These are phyloP conservation scores for Prunella strophiata DNA, from an alignment of 2,797 vertebrate genomes.

Conservation along the genomic window DNA sequence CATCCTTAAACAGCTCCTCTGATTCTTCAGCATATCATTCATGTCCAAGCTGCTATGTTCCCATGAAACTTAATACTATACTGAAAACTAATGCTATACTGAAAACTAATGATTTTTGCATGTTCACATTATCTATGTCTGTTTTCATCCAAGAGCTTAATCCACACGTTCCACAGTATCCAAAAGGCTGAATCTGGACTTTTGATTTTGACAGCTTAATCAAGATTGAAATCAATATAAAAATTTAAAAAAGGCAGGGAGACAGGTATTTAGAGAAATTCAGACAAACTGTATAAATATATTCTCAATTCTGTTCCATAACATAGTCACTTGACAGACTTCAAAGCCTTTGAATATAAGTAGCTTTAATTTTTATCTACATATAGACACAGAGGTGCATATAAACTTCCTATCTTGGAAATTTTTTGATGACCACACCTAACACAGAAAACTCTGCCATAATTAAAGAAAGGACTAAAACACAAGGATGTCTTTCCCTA, in stretches of 20 bases:
- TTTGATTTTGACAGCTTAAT: not conserved
- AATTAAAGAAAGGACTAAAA: not conserved
- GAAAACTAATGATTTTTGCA: not conserved
- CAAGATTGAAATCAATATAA: not conserved
- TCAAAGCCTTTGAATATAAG: not conserved
- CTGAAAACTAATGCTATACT: not conserved
- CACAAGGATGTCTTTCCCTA: not conserved
- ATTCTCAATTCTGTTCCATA: not conserved
- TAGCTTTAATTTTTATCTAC: not conserved
- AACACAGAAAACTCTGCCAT: not conserved
- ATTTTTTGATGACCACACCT: accelerated
- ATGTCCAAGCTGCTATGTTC: not conserved
- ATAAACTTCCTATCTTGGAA: not conserved
- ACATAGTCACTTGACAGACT: not conserved
- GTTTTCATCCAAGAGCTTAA: not conserved
- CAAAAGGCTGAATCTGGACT: not conserved
- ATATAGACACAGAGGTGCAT: not conserved
- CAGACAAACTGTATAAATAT: not conserved
- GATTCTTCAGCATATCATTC: not conserved
- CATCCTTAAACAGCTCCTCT: not conserved
- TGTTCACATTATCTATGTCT: not conserved
- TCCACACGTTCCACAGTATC: not conserved
- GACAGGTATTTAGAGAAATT: not conserved
- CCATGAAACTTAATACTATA: not conserved
- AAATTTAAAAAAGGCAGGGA: not conserved